These are phyloP conservation scores for Steromphala cineraria DNA, from an alignment of 2,888 invertebrate species.

Conservation along the genomic window DNA sequence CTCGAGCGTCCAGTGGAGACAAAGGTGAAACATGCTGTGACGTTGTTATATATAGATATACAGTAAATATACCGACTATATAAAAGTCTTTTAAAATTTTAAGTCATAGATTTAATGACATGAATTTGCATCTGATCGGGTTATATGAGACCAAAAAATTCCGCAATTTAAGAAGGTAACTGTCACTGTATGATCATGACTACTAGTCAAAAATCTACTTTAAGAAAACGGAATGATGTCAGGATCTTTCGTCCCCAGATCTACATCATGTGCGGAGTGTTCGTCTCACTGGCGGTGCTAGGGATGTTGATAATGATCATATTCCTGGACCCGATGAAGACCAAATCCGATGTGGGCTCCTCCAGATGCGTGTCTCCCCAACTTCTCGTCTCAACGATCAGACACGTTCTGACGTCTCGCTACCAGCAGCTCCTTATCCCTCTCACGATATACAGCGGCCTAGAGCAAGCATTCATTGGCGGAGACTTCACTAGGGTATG, in stretches of 20 bases:
- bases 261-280: slow-evolving; percentile 91
- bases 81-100: too few species aligned
- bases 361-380: slow-evolving; percentile 41
- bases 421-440: slow-evolving; percentile 95
- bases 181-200: too few species aligned
- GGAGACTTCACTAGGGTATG: slow-evolving; percentile 80
- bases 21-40: slow-evolving; percentile 42
- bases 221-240: too few species aligned
- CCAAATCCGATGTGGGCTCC: slow-evolving; percentile 38
- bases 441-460: slow-evolving; percentile 95
- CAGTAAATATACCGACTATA: too few species aligned
- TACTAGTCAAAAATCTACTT: too few species aligned
- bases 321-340: slow-evolving; percentile 83
- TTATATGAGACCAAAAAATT: too few species aligned
- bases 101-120: too few species aligned
- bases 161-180: too few species aligned
- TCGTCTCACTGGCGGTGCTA: slow-evolving; percentile 88
- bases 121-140: too few species aligned
- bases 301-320: slow-evolving; percentile 91
- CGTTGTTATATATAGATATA: too few species aligned
- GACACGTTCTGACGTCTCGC: slow-evolving; percentile 88
- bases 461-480: slow-evolving; percentile 97
- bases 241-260: too few species aligned
- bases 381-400: slow-evolving; percentile 82
- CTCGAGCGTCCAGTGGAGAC: slow-evolving; percentile 87